Evolutionary conservation across 2,797 vertebrate genomes (phyloP), one percentile per base, ranked within the genome.

Genomic region (Sternotherus odoratus): DNA sequence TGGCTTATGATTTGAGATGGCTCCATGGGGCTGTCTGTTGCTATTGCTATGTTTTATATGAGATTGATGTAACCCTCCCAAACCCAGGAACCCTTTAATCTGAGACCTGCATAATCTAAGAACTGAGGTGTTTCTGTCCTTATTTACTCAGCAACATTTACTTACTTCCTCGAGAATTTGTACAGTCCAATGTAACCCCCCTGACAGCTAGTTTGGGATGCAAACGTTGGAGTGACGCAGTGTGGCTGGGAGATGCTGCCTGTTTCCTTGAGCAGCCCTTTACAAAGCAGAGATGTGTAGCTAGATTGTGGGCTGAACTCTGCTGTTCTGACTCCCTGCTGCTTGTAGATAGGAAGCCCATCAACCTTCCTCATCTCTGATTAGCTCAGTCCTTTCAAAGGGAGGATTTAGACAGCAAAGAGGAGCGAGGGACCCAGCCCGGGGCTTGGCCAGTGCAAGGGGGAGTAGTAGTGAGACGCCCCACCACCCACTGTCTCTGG

Each of bases 41-140:
- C n/a, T 39, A n/a, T 19, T 69, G 63, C n/a, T 39, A 4, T 66
- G 63, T 36, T 69, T 66, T 69, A 23, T 69, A 10, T 23, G 33
- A 69, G 19, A 21, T 39, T 69, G 63, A 39, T 69, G 36, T 69
- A 69, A 69, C n/a, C 63, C n/a, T 23, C 63, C n/a, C 17, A 82
- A 82, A 0, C 0, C 83, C 77, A 0, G 0, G 21, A 0, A 0
- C 30, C 26, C 93, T 78, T 49, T 53, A 77, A 33, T 54, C n/a
- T 16, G 15, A 36, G 5, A 57, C 88, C 0, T 0, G 36, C 10
- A 19, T 9, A 23, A 88, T 0, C 0, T 2, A 46, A 21, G 1
- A 5, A 48, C 77, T 60, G 75, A 63, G 82, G n/a, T 12, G 66
- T 36, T 69, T 69, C 23, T 36, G 66, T 69, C 66, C 57, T 26